phyloP scores from a whole-genome alignment of 2,113 vertebrate species.

The Ranitomeya imitator region DNA sequence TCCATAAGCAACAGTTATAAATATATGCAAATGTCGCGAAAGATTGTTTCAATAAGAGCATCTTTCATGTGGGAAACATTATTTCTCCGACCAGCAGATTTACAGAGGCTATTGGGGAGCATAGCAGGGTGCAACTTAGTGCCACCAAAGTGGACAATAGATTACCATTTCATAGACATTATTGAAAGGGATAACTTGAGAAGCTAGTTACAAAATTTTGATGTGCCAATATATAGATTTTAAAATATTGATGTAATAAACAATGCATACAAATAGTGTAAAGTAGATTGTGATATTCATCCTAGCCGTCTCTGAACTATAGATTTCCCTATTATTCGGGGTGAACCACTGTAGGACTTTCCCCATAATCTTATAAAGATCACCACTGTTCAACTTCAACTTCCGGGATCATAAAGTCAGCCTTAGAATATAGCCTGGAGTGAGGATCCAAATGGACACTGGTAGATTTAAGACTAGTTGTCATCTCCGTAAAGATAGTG shows the following conservation, averaged over 20 bases:
- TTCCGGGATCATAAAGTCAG: too few relatives aligned
- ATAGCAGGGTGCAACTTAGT: conserved; percentile 27
- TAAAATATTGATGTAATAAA: background rate
- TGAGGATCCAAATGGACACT: too few relatives aligned
- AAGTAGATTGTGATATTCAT: too few relatives aligned
- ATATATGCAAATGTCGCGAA: background rate
- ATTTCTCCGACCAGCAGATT: background rate
- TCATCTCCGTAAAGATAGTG: too few relatives aligned
- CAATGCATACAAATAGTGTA: background rate
- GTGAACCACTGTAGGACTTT: background rate
- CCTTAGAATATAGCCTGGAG: too few relatives aligned
- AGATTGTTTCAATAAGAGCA: background rate
- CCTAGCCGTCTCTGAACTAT: too few relatives aligned
- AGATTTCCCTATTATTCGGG: background rate
- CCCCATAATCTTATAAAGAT: background rate
- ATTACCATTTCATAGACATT: background rate
- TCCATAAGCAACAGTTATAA: background rate
- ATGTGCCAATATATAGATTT: background rate
- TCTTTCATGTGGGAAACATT: conserved; percentile 12
- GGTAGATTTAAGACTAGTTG: too few relatives aligned
- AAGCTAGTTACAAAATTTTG: background rate
- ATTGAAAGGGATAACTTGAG: background rate
- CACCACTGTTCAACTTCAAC: too few relatives aligned
- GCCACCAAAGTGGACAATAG: background rate
- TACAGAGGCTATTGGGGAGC: background rate